Conservation (phyloP, 1,140 invertebrate genomes). For the Achatina immaculata region DNA sequence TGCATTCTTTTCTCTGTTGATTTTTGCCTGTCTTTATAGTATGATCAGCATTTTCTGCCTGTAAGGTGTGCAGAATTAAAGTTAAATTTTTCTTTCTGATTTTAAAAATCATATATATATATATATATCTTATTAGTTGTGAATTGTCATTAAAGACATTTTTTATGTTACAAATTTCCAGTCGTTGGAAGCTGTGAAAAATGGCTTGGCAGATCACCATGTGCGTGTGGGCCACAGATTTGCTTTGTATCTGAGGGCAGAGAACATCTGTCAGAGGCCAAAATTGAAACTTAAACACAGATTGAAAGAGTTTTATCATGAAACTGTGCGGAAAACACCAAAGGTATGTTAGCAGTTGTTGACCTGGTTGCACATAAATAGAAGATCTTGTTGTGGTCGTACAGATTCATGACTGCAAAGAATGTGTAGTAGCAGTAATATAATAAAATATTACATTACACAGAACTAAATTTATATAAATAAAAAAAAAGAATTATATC, state of each 20-base stretch:
- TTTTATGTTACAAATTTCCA: conserved; percentile 39
- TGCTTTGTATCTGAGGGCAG: conserved; percentile 70
- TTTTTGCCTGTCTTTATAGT: too few species aligned
- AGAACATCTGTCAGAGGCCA: conserved; percentile 64
- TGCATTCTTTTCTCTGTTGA: too few species aligned
- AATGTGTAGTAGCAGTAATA: too few species aligned
- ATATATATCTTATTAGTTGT: background rate
- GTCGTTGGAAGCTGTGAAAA: conserved; percentile 66
- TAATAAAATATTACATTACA: too few species aligned
- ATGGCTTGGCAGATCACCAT: conserved; percentile 68
- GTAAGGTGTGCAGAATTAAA: too few species aligned
- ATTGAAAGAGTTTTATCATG: conserved; percentile 58
- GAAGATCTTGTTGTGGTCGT: background rate
- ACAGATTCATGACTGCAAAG: too few species aligned
- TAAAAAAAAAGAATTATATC: too few species aligned
- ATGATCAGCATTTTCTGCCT: too few species aligned
- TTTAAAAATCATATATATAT: background rate
- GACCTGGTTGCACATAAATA: too few species aligned
- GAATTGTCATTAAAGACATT: background rate
- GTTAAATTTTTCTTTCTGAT: too few species aligned
- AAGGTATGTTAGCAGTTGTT: conserved; percentile 53
- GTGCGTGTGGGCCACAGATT: conserved; percentile 70
- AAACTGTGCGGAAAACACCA: conserved; percentile 60
- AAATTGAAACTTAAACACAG: conserved; percentile 53
- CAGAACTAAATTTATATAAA: too few species aligned